These are phyloP conservation scores for Microdon myrmicae DNA, from an alignment of 2,888 invertebrate species.

Conservation along the genomic window DNA sequence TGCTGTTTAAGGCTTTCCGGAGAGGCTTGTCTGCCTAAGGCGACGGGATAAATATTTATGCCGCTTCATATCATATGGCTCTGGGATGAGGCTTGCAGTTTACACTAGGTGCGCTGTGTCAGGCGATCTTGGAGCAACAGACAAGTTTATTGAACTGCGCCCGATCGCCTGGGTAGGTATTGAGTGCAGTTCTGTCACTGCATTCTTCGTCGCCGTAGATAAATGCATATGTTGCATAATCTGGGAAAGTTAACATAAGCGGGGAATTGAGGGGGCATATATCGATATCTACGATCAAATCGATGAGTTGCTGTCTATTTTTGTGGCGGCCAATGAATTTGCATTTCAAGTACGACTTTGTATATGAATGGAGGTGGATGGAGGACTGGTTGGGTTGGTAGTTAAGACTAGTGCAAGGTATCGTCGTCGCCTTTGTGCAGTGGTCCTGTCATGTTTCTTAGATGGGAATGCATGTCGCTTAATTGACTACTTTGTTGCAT, in stretches of 20 bases:
- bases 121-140: conserved; percentile 35
- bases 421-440: neutral
- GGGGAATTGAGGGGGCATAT: neutral
- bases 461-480: conserved; percentile 28
- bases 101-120: conserved; percentile 35
- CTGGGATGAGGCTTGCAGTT: conserved; percentile 7
- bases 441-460: conserved; percentile 23
- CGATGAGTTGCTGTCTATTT: conserved; percentile 3
- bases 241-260: conserved; percentile 10
- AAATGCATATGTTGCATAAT: conserved; percentile 39
- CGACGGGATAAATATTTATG: conserved; percentile 49
- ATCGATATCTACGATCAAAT: conserved; percentile 31
- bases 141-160: conserved; percentile 50
- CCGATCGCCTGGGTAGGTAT: no score
- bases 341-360: conserved; percentile 34
- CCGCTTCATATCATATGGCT: conserved; percentile 8
- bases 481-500: conserved; percentile 33
- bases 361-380: conserved; percentile 12
- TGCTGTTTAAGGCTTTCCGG: conserved; percentile 27
- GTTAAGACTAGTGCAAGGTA: no score
- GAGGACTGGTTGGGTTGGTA: no score
- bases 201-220: neutral
- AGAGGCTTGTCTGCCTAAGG: conserved; percentile 32
- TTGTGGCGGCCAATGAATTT: conserved; percentile 15
- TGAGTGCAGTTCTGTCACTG: conserved; percentile 34